phyloP scores from a whole-genome alignment of 1,140 invertebrate genomes.

The Drosophila kanapiae region DNA sequence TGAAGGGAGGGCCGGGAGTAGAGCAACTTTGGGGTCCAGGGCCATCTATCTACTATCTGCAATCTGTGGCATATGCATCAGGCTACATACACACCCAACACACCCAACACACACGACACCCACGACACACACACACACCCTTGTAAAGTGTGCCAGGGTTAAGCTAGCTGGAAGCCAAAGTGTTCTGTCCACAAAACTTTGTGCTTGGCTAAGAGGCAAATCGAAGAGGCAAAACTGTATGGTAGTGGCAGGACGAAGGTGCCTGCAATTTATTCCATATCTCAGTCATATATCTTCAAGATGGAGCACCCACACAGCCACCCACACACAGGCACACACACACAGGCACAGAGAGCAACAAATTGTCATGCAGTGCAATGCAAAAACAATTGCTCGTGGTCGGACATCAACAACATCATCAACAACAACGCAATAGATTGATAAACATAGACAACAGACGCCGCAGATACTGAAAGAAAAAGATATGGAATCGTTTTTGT shows the following conservation, averaged over 20 bases:
- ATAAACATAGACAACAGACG: slow-evolving; percentile 70
- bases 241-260: slow-evolving; percentile 15
- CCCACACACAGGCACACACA: not conserved
- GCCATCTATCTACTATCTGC: slow-evolving; percentile 59
- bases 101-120: not conserved
- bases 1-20: not conserved
- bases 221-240: slow-evolving; percentile 18
- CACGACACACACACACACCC: not conserved
- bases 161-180: slow-evolving; percentile 44
- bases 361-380: slow-evolving; percentile 59
- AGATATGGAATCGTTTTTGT: too few relatives aligned
- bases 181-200: slow-evolving; percentile 62
- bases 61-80: slow-evolving; percentile 63
- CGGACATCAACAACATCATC: slow-evolving; percentile 48
- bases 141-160: slow-evolving; percentile 42
- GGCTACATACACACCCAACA: slow-evolving; percentile 14
- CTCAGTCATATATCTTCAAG: slow-evolving; percentile 50
- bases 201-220: slow-evolving; percentile 31
- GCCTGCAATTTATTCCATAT: slow-evolving; percentile 48
- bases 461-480: slow-evolving; percentile 15
- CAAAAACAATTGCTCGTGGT: slow-evolving; percentile 61
- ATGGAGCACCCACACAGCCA: slow-evolving; percentile 41
- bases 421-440: slow-evolving; percentile 66
- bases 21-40: slow-evolving; percentile 7
- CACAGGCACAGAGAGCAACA: slow-evolving; percentile 52